Evolutionary conservation across 2,797 vertebrate genomes (phyloP).

Genomic region (Tamandua tetradactyla): DNA sequence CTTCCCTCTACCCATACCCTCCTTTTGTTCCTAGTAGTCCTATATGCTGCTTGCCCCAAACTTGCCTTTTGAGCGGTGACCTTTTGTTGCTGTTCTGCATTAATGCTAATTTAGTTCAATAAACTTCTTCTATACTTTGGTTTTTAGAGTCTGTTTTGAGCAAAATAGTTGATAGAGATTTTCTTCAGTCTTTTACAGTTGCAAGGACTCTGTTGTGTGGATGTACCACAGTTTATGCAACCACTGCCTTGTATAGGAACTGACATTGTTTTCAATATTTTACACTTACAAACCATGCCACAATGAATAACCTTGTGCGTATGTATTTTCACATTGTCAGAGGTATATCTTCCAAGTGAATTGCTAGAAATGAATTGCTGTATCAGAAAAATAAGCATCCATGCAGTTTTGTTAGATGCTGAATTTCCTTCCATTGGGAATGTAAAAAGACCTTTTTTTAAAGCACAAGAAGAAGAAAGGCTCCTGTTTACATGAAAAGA

Average conservation of each 20-base stretch:
- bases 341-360: conserved; percentile 29
- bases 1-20: too few relatives aligned
- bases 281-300: background rate
- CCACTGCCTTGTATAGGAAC: background rate
- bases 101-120: too few relatives aligned
- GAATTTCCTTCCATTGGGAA: background rate
- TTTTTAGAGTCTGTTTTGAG: too few relatives aligned
- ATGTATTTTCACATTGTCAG: conserved; percentile 12
- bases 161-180: background rate
- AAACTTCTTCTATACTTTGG: too few relatives aligned
- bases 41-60: too few relatives aligned
- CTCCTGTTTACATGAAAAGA: conserved; percentile 37
- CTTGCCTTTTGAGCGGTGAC: too few relatives aligned
- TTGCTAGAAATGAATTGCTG: background rate
- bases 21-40: too few relatives aligned
- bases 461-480: conserved; percentile 45
- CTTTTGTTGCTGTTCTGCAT: too few relatives aligned
- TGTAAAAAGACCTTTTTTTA: conserved; percentile 15
- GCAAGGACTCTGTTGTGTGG: background rate
- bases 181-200: background rate
- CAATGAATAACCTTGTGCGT: background rate
- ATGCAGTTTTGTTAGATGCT: conserved; percentile 42
- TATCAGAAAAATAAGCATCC: conserved; percentile 5
- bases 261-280: background rate
- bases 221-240: conserved; percentile 10